phyloP scores from a whole-genome alignment of 2,113 vertebrate genomes.

The Sterrhoptilus dennistouni region DNA sequence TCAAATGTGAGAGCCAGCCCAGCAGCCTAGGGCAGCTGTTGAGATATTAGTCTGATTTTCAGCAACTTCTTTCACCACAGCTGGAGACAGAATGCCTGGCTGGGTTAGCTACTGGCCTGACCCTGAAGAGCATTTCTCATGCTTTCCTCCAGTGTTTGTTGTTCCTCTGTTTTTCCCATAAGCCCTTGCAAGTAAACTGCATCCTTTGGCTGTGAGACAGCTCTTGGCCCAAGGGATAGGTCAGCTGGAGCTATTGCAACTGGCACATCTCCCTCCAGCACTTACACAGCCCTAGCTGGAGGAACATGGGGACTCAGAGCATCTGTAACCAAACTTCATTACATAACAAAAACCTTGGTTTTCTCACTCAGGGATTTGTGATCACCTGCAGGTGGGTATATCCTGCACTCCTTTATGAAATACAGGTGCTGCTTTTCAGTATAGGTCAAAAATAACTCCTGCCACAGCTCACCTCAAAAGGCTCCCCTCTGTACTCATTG shows the following conservation, averaged over 20 bases:
- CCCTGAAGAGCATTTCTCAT: background rate
- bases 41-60: background rate
- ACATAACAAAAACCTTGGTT: background rate
- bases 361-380: background rate
- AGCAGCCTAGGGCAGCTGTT: background rate
- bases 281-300: background rate
- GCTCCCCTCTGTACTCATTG: background rate
- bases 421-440: background rate
- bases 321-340: background rate
- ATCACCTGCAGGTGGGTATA: background rate
- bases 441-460: background rate
- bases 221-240: background rate
- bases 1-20: background rate
- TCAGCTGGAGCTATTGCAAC: background rate
- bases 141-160: background rate
- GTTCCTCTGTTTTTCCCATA: background rate
- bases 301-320: rapidly evolving
- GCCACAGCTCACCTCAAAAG: background rate
- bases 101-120: background rate
- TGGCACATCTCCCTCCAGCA: background rate
- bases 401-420: background rate
- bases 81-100: background rate
- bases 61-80: background rate
- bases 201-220: background rate
- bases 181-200: background rate